Evolutionary conservation across 2,888 invertebrate species (phyloP).

Genomic region (Helleia helle): DNA sequence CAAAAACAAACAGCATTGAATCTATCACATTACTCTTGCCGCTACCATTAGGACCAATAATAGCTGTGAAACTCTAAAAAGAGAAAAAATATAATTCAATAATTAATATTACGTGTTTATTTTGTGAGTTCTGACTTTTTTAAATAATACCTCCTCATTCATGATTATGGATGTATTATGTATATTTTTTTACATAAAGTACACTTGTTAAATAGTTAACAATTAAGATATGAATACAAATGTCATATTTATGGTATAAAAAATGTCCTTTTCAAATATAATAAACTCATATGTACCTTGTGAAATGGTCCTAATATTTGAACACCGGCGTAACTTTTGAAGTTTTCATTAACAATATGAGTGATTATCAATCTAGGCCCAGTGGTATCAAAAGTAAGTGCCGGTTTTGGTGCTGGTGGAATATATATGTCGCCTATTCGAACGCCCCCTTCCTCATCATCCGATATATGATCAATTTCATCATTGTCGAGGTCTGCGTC

Average conservation of each 20-base stretch:
- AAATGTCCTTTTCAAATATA: neutral
- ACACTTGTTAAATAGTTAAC: no score
- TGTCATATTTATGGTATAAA: neutral
- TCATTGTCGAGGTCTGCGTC: constrained; percentile 24
- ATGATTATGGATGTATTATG: no score
- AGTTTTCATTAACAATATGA: constrained; percentile 92
- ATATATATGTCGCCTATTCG: constrained; percentile 88
- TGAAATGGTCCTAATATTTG: constrained; percentile 95
- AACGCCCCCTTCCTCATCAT: constrained; percentile 81
- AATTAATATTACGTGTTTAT: no score
- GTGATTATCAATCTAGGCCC: constrained; percentile 93
- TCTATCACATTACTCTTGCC: constrained; percentile 99
- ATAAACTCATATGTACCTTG: constrained; percentile 68
- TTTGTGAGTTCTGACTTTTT: no score
- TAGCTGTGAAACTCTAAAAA: constrained; percentile 92
- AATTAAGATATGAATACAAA: no score
- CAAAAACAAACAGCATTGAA: constrained; percentile 99
- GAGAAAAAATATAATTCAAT: neutral
- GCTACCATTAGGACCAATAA: constrained; percentile 98
- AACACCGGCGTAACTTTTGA: constrained; percentile 95
- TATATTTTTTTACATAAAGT: no score
- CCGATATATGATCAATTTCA: constrained; percentile 58
- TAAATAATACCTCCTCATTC: no score
- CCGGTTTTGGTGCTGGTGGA: constrained; percentile 82
- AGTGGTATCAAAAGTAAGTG: constrained; percentile 79